These are phyloP conservation scores for Bombus superbus DNA, from an alignment of 1,140 invertebrate species.

Conservation along the genomic window DNA sequence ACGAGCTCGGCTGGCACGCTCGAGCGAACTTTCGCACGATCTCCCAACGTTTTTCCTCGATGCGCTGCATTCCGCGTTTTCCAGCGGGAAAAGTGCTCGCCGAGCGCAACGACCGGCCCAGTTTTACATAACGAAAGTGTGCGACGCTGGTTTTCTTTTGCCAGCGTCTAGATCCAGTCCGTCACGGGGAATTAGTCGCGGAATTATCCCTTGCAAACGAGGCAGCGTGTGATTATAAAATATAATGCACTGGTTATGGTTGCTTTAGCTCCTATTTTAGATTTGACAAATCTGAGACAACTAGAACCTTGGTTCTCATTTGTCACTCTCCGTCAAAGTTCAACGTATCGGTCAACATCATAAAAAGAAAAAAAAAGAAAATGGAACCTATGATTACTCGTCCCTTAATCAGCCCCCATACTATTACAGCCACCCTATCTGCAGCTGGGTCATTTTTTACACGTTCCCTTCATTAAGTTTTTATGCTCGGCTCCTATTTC, in stretches of 20 bases:
- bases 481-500: not conserved
- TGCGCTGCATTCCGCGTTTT: conserved; percentile 6
- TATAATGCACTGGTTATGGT: too few relatives aligned
- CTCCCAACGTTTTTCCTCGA: not conserved
- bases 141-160: conserved; percentile 15
- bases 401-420: not conserved
- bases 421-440: too few relatives aligned
- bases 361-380: not conserved
- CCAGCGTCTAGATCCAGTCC: not conserved
- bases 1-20: not conserved
- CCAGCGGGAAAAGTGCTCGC: conserved; percentile 13
- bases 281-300: not conserved
- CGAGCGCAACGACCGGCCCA: conserved; percentile 22
- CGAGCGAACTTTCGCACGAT: conserved; percentile 39
- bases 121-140: conserved; percentile 43
- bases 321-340: not conserved
- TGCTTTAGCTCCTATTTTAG: not conserved
- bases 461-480: not conserved
- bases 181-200: not conserved
- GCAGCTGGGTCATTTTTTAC: not conserved
- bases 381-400: not conserved
- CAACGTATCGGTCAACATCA: not conserved
- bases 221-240: not conserved
- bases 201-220: not conserved
- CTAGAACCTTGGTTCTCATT: not conserved